Conservation (phyloP, 2,113 vertebrate genomes). For the Scomber scombrus region DNA sequence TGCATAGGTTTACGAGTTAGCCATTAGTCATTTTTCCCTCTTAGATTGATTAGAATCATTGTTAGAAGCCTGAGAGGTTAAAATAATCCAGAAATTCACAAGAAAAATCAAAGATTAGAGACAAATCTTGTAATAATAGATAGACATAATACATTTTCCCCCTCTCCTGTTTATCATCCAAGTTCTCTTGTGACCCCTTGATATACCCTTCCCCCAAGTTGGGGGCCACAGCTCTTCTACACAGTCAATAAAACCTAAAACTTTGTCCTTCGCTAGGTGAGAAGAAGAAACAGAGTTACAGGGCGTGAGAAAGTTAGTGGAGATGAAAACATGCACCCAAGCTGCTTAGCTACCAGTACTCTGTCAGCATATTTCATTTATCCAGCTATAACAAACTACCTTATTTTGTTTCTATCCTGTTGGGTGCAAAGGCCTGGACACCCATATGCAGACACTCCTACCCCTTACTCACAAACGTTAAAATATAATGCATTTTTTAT, state of each 20-base stretch:
- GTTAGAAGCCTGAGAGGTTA: no score
- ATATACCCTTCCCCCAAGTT: background rate
- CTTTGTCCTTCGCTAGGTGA: background rate
- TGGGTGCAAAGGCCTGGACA: slow-evolving; percentile 8
- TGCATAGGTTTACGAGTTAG: background rate
- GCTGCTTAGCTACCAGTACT: background rate
- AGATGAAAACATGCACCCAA: slow-evolving; percentile 9
- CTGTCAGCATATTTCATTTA: slow-evolving; percentile 8
- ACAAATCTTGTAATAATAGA: no score
- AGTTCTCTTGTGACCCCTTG: no score
- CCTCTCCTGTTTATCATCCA: background rate
- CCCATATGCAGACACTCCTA: slow-evolving; percentile 25
- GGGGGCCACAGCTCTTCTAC: background rate
- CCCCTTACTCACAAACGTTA: slow-evolving; percentile 23
- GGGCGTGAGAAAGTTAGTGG: background rate
- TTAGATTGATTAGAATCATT: background rate
- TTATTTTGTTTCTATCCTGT: background rate
- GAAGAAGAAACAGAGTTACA: background rate
- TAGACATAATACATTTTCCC: background rate
- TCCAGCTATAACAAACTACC: slow-evolving; percentile 22
- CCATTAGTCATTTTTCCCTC: background rate
- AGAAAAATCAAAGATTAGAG: background rate
- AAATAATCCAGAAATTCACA: background rate
- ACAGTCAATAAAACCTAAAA: slow-evolving; percentile 6
- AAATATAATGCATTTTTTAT: slow-evolving; percentile 44